These are phyloP conservation scores for Glomeris marginata DNA, from an alignment of 2,888 invertebrate genomes.

Conservation along the genomic window DNA sequence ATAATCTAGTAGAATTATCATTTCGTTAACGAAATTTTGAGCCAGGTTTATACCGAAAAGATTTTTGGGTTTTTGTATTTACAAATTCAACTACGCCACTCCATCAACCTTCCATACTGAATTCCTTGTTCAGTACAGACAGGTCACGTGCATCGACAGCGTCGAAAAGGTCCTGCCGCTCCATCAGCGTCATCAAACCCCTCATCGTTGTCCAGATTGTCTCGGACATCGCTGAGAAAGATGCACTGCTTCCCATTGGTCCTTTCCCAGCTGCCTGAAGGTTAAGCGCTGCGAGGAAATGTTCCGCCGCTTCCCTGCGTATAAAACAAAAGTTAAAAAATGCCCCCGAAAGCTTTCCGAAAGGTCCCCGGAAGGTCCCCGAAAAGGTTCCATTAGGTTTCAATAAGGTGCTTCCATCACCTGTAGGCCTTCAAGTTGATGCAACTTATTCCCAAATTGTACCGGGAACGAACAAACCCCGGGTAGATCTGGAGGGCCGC, in stretches of 20 bases:
- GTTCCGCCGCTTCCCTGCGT: slow-evolving; percentile 79
- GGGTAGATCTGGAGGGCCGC: slow-evolving; percentile 79
- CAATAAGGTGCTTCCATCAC: too few species aligned
- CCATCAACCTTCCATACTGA: slow-evolving; percentile 19
- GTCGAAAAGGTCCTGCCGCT: slow-evolving; percentile 39
- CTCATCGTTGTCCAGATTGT: slow-evolving; percentile 88
- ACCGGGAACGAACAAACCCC: slow-evolving; percentile 90
- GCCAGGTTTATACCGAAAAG: too few species aligned
- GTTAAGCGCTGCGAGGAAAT: slow-evolving; percentile 81
- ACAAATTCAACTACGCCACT: too few species aligned
- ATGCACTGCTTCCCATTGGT: slow-evolving; percentile 26
- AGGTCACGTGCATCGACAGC: slow-evolving; percentile 38
- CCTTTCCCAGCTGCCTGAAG: slow-evolving; percentile 68
- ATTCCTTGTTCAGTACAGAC: slow-evolving; percentile 27
- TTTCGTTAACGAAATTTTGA: too few species aligned
- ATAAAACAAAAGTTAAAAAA: not conserved
- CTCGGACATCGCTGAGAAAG: slow-evolving; percentile 52
- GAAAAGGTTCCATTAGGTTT: too few species aligned
- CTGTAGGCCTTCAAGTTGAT: slow-evolving; percentile 83
- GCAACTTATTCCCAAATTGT: slow-evolving; percentile 95
- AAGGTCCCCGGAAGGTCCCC: too few species aligned
- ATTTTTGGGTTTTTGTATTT: too few species aligned
- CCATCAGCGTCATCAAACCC: slow-evolving; percentile 68
- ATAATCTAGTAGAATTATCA: too few species aligned
- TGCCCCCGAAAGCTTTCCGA: too few species aligned